Base-by-base conservation (phyloP, 2,113 vertebrate species). In the Daphoenositta chrysoptera region DNA sequence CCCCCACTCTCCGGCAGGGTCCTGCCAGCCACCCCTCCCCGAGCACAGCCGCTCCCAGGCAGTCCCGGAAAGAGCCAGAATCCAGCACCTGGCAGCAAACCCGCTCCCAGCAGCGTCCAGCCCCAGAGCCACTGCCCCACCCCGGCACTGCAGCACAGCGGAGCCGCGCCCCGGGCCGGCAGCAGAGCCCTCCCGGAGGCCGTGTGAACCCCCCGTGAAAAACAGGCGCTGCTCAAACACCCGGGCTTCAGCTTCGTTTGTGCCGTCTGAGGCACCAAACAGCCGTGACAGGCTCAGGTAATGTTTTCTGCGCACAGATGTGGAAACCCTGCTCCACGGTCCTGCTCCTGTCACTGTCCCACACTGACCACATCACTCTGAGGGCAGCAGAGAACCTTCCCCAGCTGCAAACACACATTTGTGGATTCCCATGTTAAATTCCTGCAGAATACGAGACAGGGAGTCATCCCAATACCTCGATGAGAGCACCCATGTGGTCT, bases 321-420 rank as follows among this genome's bases (percentile, higher is more conserved):
- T 3, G 28, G 35, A 54, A 80, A 40, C 10, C 6, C 28, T 15
- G 2, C 26, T 69, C 13, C 23, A 8, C 1, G 1, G 7, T 44
- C 42, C 27, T 24, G 3, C 44, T 90, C 30, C 23, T 20, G 37
- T 3, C 37, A 17, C n/a, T 11, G 22, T 69, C 69, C n/a, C 24
- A 15, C 73, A 18, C 9, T 4, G 23, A 22, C 10, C 3, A 1
- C 2, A 2, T 12, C 7, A 45, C 11, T 5, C 1, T 0, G 1
- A 66, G 24, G 19, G 58, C 20, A 42, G 40, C 23, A 8, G 12
- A 6, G 15, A 54, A 48, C 15, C 7, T 50, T 58, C 11, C 21
- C 28, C 44, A 35, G 39, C 42, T 30, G n/a, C 51, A 61, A 73
- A 66, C 42, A 21, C 2, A 0, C 10, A 44, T n/a, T 23, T 76